Evolutionary conservation across 2,888 invertebrate genomes (phyloP).

Genomic region (Mylabris sibirica): DNA sequence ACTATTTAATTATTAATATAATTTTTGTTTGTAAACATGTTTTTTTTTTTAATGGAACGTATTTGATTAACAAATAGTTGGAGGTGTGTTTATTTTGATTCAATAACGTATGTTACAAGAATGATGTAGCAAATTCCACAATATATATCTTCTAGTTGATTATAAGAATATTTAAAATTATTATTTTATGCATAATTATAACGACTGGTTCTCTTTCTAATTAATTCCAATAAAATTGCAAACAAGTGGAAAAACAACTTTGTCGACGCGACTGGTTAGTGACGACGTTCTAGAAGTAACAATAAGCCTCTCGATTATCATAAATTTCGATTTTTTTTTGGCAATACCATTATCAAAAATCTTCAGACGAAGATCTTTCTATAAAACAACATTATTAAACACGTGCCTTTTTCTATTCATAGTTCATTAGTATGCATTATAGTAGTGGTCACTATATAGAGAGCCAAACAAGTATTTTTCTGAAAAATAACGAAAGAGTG

Average conservation of each 20-base stretch:
- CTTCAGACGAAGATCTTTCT: not conserved
- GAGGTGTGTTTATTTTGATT: not conserved
- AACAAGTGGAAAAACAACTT: not conserved
- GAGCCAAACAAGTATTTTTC: constrained; percentile 8
- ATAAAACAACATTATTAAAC: not conserved
- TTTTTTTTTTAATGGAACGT: not conserved
- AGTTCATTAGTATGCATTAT: not conserved
- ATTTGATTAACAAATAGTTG: not conserved
- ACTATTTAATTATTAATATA: not conserved
- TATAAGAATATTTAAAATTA: not conserved
- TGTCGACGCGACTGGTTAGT: not conserved
- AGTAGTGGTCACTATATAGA: not conserved
- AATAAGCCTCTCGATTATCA: not conserved
- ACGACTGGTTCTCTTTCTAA: constrained; percentile 1
- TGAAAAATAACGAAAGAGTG: not conserved
- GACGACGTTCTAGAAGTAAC: not conserved
- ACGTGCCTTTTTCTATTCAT: not conserved
- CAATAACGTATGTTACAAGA: not conserved
- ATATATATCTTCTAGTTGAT: not conserved
- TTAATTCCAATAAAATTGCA: constrained; percentile 5
- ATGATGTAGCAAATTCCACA: not conserved
- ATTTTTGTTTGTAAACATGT: not conserved
- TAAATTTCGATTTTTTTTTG: not conserved
- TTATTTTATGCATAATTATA: not conserved
- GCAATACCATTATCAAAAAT: not conserved